Evolutionary conservation across 2,888 invertebrate genomes (phyloP), one percentile per base, ranked within the genome.

Genomic region (Apotomis capreana): DNA sequence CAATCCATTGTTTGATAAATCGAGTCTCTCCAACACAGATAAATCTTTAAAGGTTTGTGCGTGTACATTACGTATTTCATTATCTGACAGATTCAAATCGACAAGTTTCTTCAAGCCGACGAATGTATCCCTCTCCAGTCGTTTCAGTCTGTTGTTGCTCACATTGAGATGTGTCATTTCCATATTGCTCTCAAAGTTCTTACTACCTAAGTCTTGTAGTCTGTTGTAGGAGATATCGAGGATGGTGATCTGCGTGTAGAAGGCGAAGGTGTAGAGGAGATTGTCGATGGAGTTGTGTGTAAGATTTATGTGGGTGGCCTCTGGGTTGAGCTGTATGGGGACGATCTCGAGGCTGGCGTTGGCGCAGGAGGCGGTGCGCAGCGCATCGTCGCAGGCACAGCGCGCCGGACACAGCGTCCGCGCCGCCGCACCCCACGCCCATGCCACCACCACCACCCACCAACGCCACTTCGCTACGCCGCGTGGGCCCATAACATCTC

Each of bases 261-360:
- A 96, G 64, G 94, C 95, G 83, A 98, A 95, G 26, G 97, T 95
- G 86, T 96, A 96, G 77, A 96, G 95, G 6, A 98, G 94, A 82
- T 95, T 95, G 83, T 95, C 94, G 83, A 98, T 97, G 78, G 95
- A 95, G 89, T 98, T 98, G 84, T 95, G 95, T n/a, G 96, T 96
- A 72, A 98, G 95, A 85, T 97, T 96, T 83, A 98, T 96, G 88
- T 96, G 95, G 68, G 95, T 95, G 64, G 97, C 95, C 86, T 97
- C 97, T 55, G 98, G 98, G 89, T 98, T 98, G 78, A 98, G 94
- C 85, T 97, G 97, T 80, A 97, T 97, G 74, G 98, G 98, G 69
- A 98, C 96, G 80, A 97, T 96, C 86, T 97, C 97, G 77, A 98
- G 94, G 75, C 95, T 95, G 69, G 97, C 97, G 82, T 95, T 95